phyloP scores from a whole-genome alignment of 2,888 invertebrate species.

The Ernsta delagoae region DNA sequence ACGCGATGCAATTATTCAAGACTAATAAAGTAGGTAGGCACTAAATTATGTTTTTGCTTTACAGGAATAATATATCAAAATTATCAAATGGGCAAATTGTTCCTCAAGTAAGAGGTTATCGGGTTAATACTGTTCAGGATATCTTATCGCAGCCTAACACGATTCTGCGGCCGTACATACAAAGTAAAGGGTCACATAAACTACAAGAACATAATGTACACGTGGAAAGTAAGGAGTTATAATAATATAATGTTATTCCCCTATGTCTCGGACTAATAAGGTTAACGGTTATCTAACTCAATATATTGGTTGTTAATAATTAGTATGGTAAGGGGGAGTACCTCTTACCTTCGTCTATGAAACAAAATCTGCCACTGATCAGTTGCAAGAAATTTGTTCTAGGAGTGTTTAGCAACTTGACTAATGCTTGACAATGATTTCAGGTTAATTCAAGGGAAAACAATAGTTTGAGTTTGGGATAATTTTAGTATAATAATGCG shows the following conservation, averaged over 20 bases:
- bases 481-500: too few species aligned
- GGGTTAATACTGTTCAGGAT: slow-evolving; percentile 1
- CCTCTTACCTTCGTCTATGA: too few species aligned
- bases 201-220: background rate
- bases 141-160: slow-evolving; percentile 1
- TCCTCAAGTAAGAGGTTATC: background rate
- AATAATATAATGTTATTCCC: background rate
- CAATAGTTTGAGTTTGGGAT: too few species aligned
- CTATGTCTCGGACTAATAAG: background rate
- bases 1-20: too few species aligned
- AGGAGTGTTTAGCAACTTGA: too few species aligned
- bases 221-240: background rate
- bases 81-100: background rate
- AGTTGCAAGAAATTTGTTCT: too few species aligned
- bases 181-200: background rate
- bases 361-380: too few species aligned
- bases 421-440: too few species aligned
- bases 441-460: too few species aligned
- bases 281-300: background rate
- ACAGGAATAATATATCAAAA: background rate
- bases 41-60: background rate
- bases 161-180: background rate
- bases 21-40: too few species aligned
- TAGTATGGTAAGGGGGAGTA: too few species aligned
- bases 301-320: too few species aligned